A percentile compares a stretch with the other conserved stretches of the same genome.
Evolutionary conservation across 2,113 vertebrate species (phyloP).

Genomic region (Pomatorhinus ruficollis): DNA sequence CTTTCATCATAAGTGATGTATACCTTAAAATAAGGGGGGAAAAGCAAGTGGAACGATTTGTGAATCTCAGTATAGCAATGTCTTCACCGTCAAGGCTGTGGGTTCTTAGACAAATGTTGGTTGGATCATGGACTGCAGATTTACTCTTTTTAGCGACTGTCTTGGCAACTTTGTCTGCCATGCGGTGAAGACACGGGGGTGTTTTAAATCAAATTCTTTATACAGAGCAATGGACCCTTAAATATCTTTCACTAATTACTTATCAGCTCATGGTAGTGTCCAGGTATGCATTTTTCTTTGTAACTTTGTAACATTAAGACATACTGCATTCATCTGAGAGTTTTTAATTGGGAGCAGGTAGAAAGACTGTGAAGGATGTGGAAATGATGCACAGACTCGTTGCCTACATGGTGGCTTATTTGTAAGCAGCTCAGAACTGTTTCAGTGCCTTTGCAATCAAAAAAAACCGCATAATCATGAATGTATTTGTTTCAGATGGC

Average conservation of each 20-base stretch:
- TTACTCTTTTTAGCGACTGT: background rate
- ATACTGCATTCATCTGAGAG: background rate
- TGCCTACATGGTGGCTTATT: constrained; percentile 27
- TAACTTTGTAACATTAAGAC: constrained; percentile 33
- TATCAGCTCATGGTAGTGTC: constrained; percentile 16
- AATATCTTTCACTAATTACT: constrained; percentile 3
- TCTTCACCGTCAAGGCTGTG: constrained; percentile 3
- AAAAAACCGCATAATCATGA: constrained; percentile 64
- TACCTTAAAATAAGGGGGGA: background rate
- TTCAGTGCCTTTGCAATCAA: constrained; percentile 79
- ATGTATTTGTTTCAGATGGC: constrained; percentile 32
- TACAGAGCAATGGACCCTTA: constrained; percentile 1
- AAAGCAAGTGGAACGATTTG: background rate
- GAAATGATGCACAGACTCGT: background rate
- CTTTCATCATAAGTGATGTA: constrained; percentile 48
- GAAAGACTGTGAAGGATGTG: constrained; percentile 16
- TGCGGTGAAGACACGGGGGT: background rate
- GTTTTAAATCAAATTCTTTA: constrained; percentile 35
- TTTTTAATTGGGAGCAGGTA: constrained; percentile 14
- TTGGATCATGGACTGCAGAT: background rate
- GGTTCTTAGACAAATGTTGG: background rate
- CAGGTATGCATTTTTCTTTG: constrained; percentile 43
- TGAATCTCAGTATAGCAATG: background rate
- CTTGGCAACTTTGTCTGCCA: background rate
- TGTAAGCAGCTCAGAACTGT: constrained; percentile 60